Conservation (phyloP, 2,113 vertebrate genomes). For the Leiothrix lutea region DNA sequence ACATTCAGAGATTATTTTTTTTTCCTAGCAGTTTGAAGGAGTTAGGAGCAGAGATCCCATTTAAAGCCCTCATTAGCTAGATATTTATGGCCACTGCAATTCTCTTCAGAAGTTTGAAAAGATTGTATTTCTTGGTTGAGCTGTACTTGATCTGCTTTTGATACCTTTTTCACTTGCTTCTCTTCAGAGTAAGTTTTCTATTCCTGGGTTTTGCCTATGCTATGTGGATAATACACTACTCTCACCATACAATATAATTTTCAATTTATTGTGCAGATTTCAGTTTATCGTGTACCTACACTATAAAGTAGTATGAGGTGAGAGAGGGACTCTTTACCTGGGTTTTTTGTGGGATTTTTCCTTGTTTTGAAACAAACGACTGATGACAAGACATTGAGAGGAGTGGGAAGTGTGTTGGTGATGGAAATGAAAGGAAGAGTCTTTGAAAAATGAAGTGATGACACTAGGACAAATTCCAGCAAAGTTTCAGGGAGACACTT, state of each 20-base stretch:
- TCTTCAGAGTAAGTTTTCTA: background rate
- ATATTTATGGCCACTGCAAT: background rate
- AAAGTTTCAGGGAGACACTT: background rate
- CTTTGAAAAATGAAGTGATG: background rate
- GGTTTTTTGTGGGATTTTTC: background rate
- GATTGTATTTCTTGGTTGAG: background rate
- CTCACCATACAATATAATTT: background rate
- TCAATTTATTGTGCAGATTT: background rate
- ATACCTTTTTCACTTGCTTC: background rate
- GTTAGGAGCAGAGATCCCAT: background rate
- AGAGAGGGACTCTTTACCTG: background rate
- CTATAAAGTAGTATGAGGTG: background rate
- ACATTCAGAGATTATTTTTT: background rate
- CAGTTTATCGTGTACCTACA: background rate
- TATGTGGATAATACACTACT: background rate
- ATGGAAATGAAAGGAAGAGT: background rate
- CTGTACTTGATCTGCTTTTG: background rate
- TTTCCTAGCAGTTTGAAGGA: background rate
- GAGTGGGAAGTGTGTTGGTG: accelerated
- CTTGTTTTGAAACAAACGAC: background rate
- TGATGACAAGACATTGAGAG: background rate
- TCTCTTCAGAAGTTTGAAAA: background rate
- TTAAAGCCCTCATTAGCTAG: background rate
- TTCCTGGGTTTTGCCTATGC: background rate
- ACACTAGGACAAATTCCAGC: background rate